Percentiles rank a stretch among this genome's conserved stretches.
phyloP scores from a whole-genome alignment of 2,797 vertebrate genomes.

The Oceanodroma leucorhoa region DNA sequence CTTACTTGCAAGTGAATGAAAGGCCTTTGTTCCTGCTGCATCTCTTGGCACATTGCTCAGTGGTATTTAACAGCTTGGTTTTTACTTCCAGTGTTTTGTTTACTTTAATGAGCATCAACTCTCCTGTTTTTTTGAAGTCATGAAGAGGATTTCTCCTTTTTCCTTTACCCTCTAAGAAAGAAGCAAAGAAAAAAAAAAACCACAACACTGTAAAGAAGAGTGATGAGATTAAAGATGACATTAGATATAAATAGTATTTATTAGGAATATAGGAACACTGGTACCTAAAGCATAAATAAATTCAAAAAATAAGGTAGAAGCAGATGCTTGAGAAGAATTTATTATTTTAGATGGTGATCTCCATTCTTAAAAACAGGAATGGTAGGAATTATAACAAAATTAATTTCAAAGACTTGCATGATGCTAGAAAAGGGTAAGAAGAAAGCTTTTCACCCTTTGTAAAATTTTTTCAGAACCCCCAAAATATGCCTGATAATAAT shows the following conservation, averaged over 20 bases:
- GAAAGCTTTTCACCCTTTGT: neutral
- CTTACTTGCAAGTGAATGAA: slow-evolving; percentile 92
- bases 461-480: neutral
- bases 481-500: neutral
- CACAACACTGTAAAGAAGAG: neutral
- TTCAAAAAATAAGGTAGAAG: neutral
- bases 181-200: neutral
- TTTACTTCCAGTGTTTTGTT: slow-evolving; percentile 83
- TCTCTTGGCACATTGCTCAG: slow-evolving; percentile 88
- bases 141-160: slow-evolving; percentile 88
- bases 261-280: neutral
- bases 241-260: neutral
- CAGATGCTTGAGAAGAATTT: neutral
- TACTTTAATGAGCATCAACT: slow-evolving; percentile 78
- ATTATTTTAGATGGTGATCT: neutral
- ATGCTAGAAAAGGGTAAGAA: neutral
- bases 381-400: neutral
- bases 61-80: slow-evolving; percentile 81
- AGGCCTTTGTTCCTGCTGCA: slow-evolving; percentile 90
- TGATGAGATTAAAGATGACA: neutral
- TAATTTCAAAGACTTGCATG: neutral
- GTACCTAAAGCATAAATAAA: neutral
- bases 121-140: slow-evolving; percentile 91
- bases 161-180: slow-evolving; percentile 82
- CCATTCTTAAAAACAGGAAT: neutral